phyloP scores from a whole-genome alignment of 2,888 invertebrate species.

The Acrobasis repandana region DNA sequence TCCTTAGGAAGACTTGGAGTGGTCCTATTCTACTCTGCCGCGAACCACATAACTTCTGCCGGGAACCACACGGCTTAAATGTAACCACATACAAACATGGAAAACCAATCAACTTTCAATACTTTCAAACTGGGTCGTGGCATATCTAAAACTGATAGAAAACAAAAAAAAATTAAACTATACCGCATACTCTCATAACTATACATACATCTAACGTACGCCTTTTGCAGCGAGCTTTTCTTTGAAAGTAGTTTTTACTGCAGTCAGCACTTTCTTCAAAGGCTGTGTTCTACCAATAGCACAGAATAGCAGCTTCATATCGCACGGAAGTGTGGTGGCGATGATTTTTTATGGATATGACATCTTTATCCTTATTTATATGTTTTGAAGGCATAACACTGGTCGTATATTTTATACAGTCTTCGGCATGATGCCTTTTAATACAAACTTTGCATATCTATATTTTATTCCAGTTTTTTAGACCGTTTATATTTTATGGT shows the following conservation, averaged over 20 bases:
- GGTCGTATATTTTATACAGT: neutral
- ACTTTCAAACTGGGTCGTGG: no score
- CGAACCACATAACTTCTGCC: no score
- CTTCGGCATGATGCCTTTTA: neutral
- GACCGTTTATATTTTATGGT: no score
- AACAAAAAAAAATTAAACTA: no score
- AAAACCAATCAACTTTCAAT: no score
- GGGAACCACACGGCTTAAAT: no score
- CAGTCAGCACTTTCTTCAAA: conserved; percentile 53
- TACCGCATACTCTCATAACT: conserved; percentile 10
- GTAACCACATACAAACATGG: no score
- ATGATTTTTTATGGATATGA: conserved; percentile 29
- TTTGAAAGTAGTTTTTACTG: conserved; percentile 38
- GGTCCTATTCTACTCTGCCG: no score
- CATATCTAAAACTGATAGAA: no score
- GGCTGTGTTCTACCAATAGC: conserved; percentile 45
- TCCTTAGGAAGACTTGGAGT: no score
- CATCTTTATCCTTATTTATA: conserved; percentile 4
- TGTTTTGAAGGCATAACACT: neutral
- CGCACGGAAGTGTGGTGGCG: conserved; percentile 27
- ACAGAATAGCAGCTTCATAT: conserved; percentile 26
- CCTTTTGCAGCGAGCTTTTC: conserved; percentile 44
- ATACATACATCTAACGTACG: conserved; percentile 35
- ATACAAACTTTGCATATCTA: neutral
- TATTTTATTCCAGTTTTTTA: no score